Conservation (phyloP, 2,797 vertebrate species). For the Rhynchonycteris naso region DNA sequence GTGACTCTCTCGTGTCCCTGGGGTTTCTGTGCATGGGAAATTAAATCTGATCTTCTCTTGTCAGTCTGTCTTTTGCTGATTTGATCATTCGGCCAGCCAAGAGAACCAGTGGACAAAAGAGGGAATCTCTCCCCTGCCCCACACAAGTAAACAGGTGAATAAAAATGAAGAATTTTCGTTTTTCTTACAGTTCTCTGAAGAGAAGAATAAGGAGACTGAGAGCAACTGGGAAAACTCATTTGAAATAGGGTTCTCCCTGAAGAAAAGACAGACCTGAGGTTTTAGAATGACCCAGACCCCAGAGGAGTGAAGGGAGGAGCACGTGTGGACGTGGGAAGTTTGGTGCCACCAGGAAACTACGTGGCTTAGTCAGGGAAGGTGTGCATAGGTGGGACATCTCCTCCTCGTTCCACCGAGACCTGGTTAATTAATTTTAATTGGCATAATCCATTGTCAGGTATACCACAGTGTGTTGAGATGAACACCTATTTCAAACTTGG, state of each 20-base stretch:
- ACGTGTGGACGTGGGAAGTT: accelerated
- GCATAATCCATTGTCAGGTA: background rate
- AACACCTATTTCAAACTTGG: background rate
- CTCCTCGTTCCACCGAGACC: accelerated
- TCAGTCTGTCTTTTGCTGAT: background rate
- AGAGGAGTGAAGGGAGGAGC: background rate
- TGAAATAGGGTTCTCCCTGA: background rate
- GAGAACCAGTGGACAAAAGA: background rate
- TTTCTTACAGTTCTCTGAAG: background rate
- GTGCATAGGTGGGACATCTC: background rate
- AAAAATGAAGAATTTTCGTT: background rate
- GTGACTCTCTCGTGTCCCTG: too few relatives aligned
- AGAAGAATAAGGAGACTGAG: background rate
- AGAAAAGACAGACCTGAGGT: background rate
- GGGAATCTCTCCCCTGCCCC: background rate
- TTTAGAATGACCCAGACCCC: background rate
- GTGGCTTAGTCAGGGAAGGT: background rate
- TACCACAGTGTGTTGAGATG: too few relatives aligned
- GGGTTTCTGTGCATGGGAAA: background rate
- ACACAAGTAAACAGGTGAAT: background rate
- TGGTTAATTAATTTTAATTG: background rate
- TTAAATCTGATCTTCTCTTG: background rate
- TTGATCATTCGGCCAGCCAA: background rate
- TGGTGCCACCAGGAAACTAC: background rate
- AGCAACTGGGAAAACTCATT: background rate